Conservation (phyloP, 2,797 vertebrate genomes). For the Hephaestus fuliginosus region DNA sequence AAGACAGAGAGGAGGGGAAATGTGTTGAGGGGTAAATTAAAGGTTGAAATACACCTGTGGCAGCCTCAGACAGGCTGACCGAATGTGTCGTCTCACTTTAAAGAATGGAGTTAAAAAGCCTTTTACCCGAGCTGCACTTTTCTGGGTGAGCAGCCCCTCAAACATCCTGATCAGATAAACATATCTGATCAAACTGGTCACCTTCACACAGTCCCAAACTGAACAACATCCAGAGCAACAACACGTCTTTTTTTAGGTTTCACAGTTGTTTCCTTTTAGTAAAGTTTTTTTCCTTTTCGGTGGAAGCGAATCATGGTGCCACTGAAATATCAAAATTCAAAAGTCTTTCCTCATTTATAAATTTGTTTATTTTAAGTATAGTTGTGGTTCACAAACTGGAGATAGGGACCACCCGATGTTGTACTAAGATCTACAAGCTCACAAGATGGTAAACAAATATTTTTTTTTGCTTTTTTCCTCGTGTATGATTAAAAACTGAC, state of each 20-base stretch:
- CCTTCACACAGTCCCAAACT: neutral
- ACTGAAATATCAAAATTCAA: too few relatives aligned
- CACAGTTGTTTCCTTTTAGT: neutral
- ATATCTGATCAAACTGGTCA: slow-evolving; percentile 2
- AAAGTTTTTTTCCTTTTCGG: too few relatives aligned
- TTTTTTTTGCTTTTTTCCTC: neutral
- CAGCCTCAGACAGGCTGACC: slow-evolving; percentile 9
- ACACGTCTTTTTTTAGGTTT: neutral
- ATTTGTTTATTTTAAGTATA: neutral
- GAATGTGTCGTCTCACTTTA: neutral
- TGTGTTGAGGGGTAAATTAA: neutral
- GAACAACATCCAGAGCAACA: neutral
- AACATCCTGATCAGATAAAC: slow-evolving; percentile 1
- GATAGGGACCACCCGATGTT: too few relatives aligned
- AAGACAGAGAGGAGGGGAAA: neutral
- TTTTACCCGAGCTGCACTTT: neutral
- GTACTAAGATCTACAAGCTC: neutral
- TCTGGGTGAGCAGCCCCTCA: neutral
- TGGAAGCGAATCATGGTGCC: neutral
- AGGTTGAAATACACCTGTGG: neutral
- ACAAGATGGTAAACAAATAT: neutral
- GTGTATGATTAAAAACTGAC: neutral
- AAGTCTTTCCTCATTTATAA: neutral
- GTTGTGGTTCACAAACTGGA: neutral
- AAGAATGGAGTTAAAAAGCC: slow-evolving; percentile 1